Percentiles rank a stretch among this genome's conserved stretches.
Evolutionary conservation across 2,113 vertebrate genomes (phyloP).

Genomic region (Cebidichthys violaceus): DNA sequence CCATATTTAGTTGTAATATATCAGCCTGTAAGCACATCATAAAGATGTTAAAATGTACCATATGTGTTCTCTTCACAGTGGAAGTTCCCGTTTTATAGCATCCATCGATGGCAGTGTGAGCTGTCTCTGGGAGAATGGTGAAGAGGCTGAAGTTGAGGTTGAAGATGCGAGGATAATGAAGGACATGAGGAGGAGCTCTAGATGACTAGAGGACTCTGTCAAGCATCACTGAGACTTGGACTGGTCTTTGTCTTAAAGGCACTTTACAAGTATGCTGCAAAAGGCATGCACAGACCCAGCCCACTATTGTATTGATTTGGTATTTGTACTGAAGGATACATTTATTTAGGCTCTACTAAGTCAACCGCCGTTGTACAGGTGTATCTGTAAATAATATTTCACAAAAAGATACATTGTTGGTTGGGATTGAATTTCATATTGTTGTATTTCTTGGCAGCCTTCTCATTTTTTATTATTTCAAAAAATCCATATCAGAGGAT

Average conservation of each 20-base stretch:
- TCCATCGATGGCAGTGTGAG: slow-evolving; percentile 34
- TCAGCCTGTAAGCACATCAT: background rate
- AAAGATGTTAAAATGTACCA: slow-evolving; percentile 5
- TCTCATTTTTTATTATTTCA: slow-evolving; percentile 9
- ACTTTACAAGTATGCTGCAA: slow-evolving; percentile 62
- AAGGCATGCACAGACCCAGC: slow-evolving; percentile 48
- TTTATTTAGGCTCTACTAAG: slow-evolving; percentile 34
- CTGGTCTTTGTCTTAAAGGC: slow-evolving; percentile 56
- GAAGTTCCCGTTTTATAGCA: slow-evolving; percentile 80
- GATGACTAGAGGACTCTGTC: slow-evolving; percentile 45
- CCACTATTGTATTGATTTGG: slow-evolving; percentile 36
- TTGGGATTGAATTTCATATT: slow-evolving; percentile 37
- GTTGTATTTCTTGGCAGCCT: slow-evolving; percentile 25
- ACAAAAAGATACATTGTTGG: slow-evolving; percentile 41
- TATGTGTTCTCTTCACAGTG: slow-evolving; percentile 61
- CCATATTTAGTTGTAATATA: background rate
- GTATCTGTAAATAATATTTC: slow-evolving; percentile 76
- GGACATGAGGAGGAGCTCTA: slow-evolving; percentile 33
- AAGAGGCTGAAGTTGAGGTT: slow-evolving; percentile 32
- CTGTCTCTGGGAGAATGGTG: slow-evolving; percentile 20
- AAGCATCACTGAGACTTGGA: slow-evolving; percentile 60
- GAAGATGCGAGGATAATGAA: slow-evolving; percentile 39
- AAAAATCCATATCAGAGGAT: slow-evolving; percentile 29
- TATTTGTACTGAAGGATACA: slow-evolving; percentile 47
- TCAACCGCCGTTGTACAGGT: slow-evolving; percentile 66